A percentile compares a stretch with the other conserved stretches of the same genome.
phyloP scores from a whole-genome alignment of 1,140 invertebrate genomes.

The Panagrolaimus sp. region DNA sequence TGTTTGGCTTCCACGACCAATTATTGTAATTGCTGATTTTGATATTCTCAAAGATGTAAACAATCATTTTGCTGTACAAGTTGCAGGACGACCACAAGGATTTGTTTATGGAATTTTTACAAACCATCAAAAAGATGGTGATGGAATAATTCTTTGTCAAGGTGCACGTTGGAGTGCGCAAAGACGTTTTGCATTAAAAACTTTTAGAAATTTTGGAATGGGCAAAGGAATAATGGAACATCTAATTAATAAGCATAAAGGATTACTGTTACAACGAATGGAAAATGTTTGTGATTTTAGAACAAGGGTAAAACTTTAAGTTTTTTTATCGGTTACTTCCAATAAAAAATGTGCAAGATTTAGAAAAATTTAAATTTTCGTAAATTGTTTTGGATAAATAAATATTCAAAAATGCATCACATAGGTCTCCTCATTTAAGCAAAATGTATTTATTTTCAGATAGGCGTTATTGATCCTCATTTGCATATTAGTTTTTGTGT shows the following conservation, averaged over 20 bases:
- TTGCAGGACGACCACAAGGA: conserved; percentile 35
- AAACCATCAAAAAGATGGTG: conserved; percentile 37
- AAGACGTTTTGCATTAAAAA: conserved; percentile 37
- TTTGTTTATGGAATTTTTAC: conserved; percentile 47
- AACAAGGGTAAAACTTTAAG: too few relatives aligned
- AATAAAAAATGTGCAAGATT: too few relatives aligned
- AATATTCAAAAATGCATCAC: too few relatives aligned
- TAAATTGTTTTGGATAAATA: too few relatives aligned
- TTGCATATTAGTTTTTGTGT: conserved; percentile 40
- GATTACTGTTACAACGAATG: conserved; percentile 23
- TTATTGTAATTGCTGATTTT: conserved; percentile 37
- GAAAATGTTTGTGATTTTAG: background rate
- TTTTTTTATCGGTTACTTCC: too few relatives aligned
- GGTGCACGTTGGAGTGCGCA: conserved; percentile 31
- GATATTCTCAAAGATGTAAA: conserved; percentile 25
- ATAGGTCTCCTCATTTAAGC: background rate
- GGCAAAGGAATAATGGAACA: conserved; percentile 32
- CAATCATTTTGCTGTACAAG: conserved; percentile 31
- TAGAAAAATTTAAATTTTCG: too few relatives aligned
- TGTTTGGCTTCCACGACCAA: conserved; percentile 44
- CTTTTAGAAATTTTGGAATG: conserved; percentile 46
- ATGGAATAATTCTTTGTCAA: conserved; percentile 34
- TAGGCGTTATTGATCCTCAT: conserved; percentile 29
- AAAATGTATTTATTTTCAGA: conserved; percentile 4
- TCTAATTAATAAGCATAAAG: conserved; percentile 31